Evolutionary conservation across 2,113 vertebrate species (phyloP), one percentile per base, ranked within the genome.

Genomic region (Eurystomus gularis): DNA sequence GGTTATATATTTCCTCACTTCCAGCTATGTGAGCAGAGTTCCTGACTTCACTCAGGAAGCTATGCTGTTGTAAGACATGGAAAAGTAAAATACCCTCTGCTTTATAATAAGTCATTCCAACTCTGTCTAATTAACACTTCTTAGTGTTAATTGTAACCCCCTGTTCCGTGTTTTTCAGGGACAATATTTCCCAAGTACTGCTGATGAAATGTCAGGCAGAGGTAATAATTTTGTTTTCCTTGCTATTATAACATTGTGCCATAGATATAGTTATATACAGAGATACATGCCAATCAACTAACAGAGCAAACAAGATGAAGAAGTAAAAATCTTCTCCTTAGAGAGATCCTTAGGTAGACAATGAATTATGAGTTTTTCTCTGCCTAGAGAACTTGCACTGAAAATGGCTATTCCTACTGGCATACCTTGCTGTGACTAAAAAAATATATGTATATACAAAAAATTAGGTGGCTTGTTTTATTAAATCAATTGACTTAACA

Each of bases 41-140:
- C 82, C 91, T 81, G 93, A 87, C 69, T 94, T 89, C 44, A 8
- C 77, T 82, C 81, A 91, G 95, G 91, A 96, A 96, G 95, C 73
- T 94, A 9, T 17, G 85, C 95, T 82, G 84, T 96, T 94, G 86
- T 77, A 94, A 96, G 92, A 76, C 79, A 86, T 8, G 42, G 91
- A 81, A 75, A 96, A 91, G 89, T 85, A 95, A 94, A 94, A 93
- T 95, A 94, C 70, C 46, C 83, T 95, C 75, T 96, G 78, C 82
- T 95, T 90, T 80, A 90, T 95, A 96, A 96, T 91, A 95, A 96
- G 88, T 89, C 55, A 71, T 94, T 96, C 75, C 79, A 73, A 75
- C 93, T 94, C 94, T 64, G 86, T 49, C 95, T 97, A 97, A 97
- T 97, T 97, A 97, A 97, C 96, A 97, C 97, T 97, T 96, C 93